Evolutionary conservation across 1,140 invertebrate genomes (phyloP).

Genomic region (Dryas iulia): DNA sequence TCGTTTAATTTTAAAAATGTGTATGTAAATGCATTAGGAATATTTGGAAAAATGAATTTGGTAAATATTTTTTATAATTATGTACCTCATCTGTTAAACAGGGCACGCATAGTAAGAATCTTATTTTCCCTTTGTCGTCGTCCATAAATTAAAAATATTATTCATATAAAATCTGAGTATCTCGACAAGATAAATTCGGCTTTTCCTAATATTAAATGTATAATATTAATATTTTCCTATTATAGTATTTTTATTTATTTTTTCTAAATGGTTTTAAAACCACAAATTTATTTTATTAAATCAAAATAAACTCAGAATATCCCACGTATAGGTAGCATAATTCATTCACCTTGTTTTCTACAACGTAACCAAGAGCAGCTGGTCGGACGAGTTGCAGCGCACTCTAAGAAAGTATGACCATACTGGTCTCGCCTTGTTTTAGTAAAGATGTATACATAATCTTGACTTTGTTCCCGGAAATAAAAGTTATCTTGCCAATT

Average conservation of each 20-base stretch:
- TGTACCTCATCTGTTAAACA: not conserved
- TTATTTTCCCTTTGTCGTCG: too few relatives aligned
- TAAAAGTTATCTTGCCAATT: not conserved
- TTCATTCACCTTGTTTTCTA: conserved; percentile 30
- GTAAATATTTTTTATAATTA: not conserved
- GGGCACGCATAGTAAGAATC: not conserved
- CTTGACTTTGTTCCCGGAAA: not conserved
- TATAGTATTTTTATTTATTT: not conserved
- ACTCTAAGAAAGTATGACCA: conserved; percentile 24
- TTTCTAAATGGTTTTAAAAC: not conserved
- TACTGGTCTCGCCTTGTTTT: conserved; percentile 10
- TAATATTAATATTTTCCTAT: too few relatives aligned
- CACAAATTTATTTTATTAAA: not conserved
- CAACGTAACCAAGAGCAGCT: conserved; percentile 30
- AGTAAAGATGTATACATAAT: not conserved
- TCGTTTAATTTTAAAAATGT: conserved; percentile 9
- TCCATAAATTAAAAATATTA: too few relatives aligned
- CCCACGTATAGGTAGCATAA: conserved; percentile 6
- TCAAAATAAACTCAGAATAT: not conserved
- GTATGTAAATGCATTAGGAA: not conserved
- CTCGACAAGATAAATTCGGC: too few relatives aligned
- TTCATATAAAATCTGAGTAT: too few relatives aligned
- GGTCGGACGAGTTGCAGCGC: conserved; percentile 22
- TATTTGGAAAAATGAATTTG: not conserved
- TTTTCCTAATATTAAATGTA: too few relatives aligned